Evolutionary conservation across 2,888 invertebrate species (phyloP), one percentile per base, ranked within the genome.

Genomic region (Dolomedes plantarius): DNA sequence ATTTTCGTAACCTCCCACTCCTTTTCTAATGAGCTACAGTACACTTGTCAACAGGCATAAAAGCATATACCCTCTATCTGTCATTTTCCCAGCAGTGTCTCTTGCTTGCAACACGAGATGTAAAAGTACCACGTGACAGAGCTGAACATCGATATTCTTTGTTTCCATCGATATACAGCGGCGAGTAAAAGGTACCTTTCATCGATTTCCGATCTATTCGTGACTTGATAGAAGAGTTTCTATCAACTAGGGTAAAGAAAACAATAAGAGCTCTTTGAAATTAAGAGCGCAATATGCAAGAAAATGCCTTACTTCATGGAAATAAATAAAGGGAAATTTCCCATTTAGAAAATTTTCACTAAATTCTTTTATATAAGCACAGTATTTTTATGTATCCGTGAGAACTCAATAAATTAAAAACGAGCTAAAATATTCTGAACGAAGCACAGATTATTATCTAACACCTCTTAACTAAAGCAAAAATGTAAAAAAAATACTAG

Each of bases 161-260:
- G 23, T 56, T 56, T 56, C 23, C 16, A 2, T 5, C 23, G 19
- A 56, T 23, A 56, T 23, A 56, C 23, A 23, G 5, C 56, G 5
- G 3, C 56, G 3, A 19, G 11, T 1, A 56, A 56, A 56, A 23
- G 19, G 23, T 1, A 23, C 5, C 46, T 16, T 46, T 46, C 41
- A 75, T 75, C 29, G 75, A 75, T 75, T 75, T 75, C 28, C 64
- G 6, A 75, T 75, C 29, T 2, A 41, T 75, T 32, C 75, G 65
- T 75, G 75, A 65, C 65, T 27, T 64, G n/a, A 32, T 6, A 46
- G 9, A 46, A 16, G 16, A 16, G 16, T 46, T 46, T 46, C 46
- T 16, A 2, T 36, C 11, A 11, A 7, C 11, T 5, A 11, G 16
- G n/a, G 41, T 16, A 46, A 46, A 46, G 6, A 46, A 9, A 46